These are phyloP conservation scores for Patiria pectinifera DNA, from an alignment of 53 echinoderm and acorn worm genomes.

Conservation along the genomic window DNA sequence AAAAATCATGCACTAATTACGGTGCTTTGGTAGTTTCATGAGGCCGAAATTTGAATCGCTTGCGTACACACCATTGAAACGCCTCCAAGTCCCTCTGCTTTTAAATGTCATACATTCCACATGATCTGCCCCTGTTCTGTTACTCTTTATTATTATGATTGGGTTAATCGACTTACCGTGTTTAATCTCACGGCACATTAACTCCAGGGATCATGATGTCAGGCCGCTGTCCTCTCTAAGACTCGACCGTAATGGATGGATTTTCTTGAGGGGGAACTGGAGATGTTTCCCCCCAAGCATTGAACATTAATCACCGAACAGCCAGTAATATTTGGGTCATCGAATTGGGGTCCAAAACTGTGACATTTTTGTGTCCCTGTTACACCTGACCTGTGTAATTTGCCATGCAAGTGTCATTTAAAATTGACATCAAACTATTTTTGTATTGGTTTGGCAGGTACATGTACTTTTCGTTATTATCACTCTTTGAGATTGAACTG, in stretches of 20 bases:
- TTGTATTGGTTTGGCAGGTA: no score
- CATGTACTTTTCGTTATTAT: no score
- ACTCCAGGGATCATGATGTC: constrained; percentile 22
- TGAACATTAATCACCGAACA: neutral
- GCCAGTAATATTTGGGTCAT: no score
- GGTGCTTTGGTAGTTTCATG: neutral
- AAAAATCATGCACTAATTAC: no score
- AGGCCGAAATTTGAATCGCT: neutral
- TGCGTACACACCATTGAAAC: neutral
- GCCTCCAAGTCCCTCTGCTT: neutral
- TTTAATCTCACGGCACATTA: constrained; percentile 19
- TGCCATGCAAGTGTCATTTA: no score
- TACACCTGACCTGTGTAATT: no score
- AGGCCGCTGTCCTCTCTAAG: neutral
- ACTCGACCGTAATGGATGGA: neutral
- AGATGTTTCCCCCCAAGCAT: no score
- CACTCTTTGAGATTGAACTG: no score
- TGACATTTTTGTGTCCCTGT: no score
- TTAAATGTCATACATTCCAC: constrained; percentile 1
- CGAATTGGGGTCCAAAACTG: no score
- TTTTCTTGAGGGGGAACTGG: no score
- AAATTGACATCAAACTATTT: no score
- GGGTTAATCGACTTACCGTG: constrained; percentile 9
- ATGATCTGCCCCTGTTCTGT: neutral
- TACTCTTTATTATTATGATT: neutral